Percentiles rank a stretch among this genome's conserved stretches.
phyloP scores from a whole-genome alignment of 1,140 invertebrate species.

The Drosophila fuyamai region DNA sequence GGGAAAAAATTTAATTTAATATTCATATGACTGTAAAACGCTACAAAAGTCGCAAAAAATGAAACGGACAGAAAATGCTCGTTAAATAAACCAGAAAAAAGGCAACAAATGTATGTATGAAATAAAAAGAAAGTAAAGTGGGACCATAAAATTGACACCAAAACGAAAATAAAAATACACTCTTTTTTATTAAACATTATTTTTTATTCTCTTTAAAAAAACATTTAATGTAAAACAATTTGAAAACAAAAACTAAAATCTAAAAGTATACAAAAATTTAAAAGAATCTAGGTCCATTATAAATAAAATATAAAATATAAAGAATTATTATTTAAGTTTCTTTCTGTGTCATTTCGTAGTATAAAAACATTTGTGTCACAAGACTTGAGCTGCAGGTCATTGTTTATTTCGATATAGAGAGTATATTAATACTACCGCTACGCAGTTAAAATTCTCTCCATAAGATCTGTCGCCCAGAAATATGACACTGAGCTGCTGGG shows the following conservation, averaged over 20 bases:
- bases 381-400: background rate
- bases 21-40: slow-evolving; percentile 64
- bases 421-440: background rate
- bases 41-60: slow-evolving; percentile 54
- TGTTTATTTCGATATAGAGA: background rate
- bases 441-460: slow-evolving; percentile 6
- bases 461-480: slow-evolving; percentile 28
- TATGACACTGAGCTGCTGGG: slow-evolving; percentile 43
- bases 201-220: no score
- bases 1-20: slow-evolving; percentile 57
- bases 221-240: no score
- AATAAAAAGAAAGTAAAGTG: slow-evolving; percentile 19
- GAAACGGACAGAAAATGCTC: slow-evolving; percentile 48
- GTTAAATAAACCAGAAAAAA: slow-evolving; percentile 55
- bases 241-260: no score
- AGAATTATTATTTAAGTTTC: no score
- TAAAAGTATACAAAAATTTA: no score
- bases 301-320: no score
- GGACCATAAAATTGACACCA: background rate
- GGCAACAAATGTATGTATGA: slow-evolving; percentile 19
- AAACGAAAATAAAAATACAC: slow-evolving; percentile 13
- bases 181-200: background rate
- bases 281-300: no score
- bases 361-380: no score
- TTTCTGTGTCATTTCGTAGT: no score